phyloP scores from a whole-genome alignment of 2,797 vertebrate species.

The Cryptoblepharus egeriae region DNA sequence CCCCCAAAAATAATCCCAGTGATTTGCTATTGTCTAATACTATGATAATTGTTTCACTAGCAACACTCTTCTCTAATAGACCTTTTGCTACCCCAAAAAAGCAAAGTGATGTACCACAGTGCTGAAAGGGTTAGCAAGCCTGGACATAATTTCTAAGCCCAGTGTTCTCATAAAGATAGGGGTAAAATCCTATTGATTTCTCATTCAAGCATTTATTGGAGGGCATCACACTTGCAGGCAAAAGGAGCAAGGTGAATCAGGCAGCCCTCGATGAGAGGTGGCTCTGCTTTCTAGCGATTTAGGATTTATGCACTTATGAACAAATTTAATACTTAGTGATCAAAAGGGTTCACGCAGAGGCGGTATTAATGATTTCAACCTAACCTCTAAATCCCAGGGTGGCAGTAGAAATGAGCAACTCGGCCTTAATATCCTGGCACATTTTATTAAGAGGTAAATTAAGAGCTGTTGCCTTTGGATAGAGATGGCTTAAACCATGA shows the following conservation, averaged over 20 bases:
- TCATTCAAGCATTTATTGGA: slow-evolving; percentile 37
- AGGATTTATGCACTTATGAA: slow-evolving; percentile 65
- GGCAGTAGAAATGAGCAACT: slow-evolving; percentile 63
- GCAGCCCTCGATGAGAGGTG: neutral
- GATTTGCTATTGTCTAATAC: neutral
- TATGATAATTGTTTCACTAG: neutral
- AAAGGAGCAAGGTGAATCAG: slow-evolving; percentile 41
- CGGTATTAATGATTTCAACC: slow-evolving; percentile 69
- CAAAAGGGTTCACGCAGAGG: slow-evolving; percentile 67
- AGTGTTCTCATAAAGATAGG: slow-evolving; percentile 11
- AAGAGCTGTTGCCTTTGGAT: slow-evolving; percentile 56
- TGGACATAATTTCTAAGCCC: slow-evolving; percentile 10
- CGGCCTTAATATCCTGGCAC: slow-evolving; percentile 63
- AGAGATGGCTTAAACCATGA: slow-evolving; percentile 50
- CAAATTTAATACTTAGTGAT: slow-evolving; percentile 66
- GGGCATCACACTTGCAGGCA: slow-evolving; percentile 34
- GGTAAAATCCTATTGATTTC: slow-evolving; percentile 9
- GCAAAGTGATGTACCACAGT: neutral
- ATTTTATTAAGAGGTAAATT: slow-evolving; percentile 68
- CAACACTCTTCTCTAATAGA: neutral
- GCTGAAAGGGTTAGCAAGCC: neutral
- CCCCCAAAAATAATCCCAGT: no score
- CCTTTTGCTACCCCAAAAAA: neutral
- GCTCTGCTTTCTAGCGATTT: slow-evolving; percentile 47
- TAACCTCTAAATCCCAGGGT: slow-evolving; percentile 69